Base-by-base conservation (phyloP, 2,113 vertebrate species). In the Puntigrus tetrazona region DNA sequence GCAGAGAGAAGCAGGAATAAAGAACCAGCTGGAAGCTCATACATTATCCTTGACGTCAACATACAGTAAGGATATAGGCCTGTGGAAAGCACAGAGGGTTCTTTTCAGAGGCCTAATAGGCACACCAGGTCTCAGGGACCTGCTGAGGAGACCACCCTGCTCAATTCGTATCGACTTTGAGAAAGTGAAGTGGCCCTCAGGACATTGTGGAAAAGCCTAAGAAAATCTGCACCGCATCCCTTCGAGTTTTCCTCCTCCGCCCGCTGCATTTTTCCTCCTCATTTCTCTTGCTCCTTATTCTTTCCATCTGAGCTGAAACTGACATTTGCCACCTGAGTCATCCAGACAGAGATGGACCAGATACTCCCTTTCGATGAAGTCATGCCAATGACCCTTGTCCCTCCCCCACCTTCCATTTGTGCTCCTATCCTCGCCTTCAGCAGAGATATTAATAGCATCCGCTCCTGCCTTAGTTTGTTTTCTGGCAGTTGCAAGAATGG, bases 41-140 rank as follows among this genome's bases (percentile, higher is more conserved):
- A 59, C 88, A 87, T 89, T 89, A 87, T 87, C 86, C 73, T 70
- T 84, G 81, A 87, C 45, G 86, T 86, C 86, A 83, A 84, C 78
- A 81, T 87, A 86, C 86, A 87, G 86, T 87, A 85, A 84, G 55
- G 80, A 78, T 38, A 80, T 57, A 72, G 73, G 72, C 70, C 59
- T 67, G 70, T 75, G 50, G 82, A 80, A 65, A 41, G 85, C 78
- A 84, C 85, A 81, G 77, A 69, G 84, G 85, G 85, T 63, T 81
- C 81, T 73, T 84, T 86, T 88, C 31, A 78, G 78, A 25, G 27
- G 82, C 7, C 82, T 81, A 78, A 93, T 94, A 91, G 90, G 91
- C 91, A 78, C 90, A 88, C 86, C 87, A 87, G 86, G 86, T 85
- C 63, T 82, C 29, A 36, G 38, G 16, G 13, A 31, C 27, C 43